Evolutionary conservation across 2,113 vertebrate genomes (phyloP), one percentile per base, ranked within the genome.

Genomic region (Psittacula cyanocephala): DNA sequence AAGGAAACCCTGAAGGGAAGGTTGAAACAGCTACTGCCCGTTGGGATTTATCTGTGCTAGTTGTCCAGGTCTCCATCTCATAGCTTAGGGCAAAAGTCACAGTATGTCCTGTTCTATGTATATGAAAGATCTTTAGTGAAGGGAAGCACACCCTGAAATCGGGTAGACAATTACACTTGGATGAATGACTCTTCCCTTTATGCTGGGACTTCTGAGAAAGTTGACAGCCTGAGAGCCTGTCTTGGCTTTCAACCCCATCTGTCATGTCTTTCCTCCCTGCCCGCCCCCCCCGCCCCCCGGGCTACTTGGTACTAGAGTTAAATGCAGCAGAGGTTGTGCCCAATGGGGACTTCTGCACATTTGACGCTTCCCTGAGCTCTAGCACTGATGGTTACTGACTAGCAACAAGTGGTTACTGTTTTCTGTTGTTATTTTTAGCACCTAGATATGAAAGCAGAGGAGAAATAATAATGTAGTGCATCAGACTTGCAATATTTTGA

Each of bases 361-460:
- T 70, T 81, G 39, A 65, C 35, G 47, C 23, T 35, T 76, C 52
- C 68, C 44, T 2, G 3, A 82, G 47, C 20, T 64, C 39, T 88
- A 67, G 15, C 23, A 50, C 67, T 60, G 62, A 71, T 27, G 86
- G 67, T 88, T 90, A 77, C 82, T 71, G 77, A 78, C 35, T 53
- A 83, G 59, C 53, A 94, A 70, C 39, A 93, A 93, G 35, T 83
- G 22, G 79, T 75, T 90, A 39, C 63, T 74, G 27, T 46, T 86
- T 94, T 91, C 67, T 69, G 8, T 50, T 72, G 28, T 76, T 89
- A 80, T 83, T 91, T 93, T 96, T 91, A 88, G 75, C 90, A 43
- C 25, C 29, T 25, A 55, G 49, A 55, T 77, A 70, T 65, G 47
- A 49, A 86, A 80, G 53, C 20, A 69, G 59, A 74, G 46, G 27